Evolutionary conservation across 2,797 vertebrate genomes (phyloP).

Genomic region (Chelidonichthys spinosus): DNA sequence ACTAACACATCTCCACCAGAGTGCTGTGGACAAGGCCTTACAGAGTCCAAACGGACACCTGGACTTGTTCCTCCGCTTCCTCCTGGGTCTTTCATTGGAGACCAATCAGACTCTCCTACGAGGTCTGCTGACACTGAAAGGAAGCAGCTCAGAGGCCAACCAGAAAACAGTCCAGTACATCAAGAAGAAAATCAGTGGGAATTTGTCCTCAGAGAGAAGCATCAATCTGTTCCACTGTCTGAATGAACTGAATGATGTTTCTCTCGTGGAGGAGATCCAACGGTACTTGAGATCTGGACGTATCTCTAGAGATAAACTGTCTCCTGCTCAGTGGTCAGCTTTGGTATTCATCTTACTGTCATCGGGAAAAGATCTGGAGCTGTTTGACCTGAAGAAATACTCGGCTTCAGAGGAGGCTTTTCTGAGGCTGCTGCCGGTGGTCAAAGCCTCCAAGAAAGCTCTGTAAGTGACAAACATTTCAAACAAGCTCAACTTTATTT

Average conservation of each 20-base stretch:
- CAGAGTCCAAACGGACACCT: slow-evolving; percentile 22
- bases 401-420: too few relatives aligned
- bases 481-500: background rate
- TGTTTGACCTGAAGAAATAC: background rate
- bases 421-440: background rate
- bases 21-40: slow-evolving; percentile 4
- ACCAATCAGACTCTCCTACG: slow-evolving; percentile 9
- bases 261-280: too few relatives aligned
- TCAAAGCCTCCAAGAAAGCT: slow-evolving; percentile 3
- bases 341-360: slow-evolving; percentile 43
- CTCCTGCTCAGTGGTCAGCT: slow-evolving; percentile 46
- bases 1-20: rapidly evolving
- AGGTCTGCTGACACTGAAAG: slow-evolving; percentile 1
- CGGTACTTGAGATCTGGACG: slow-evolving; percentile 2
- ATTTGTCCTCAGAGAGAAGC: slow-evolving; percentile 30
- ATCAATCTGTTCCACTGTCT: slow-evolving; percentile 9
- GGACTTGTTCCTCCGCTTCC: slow-evolving; percentile 21
- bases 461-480: background rate
- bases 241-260: too few relatives aligned
- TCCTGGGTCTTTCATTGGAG: slow-evolving; percentile 24
- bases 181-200: slow-evolving; percentile 25
- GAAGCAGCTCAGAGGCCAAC: background rate
- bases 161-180: slow-evolving; percentile 29
- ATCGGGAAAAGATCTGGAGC: background rate
- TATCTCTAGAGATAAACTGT: slow-evolving; percentile 19